phyloP scores from a whole-genome alignment of 1,140 invertebrate genomes.

The Drosophila hydei region DNA sequence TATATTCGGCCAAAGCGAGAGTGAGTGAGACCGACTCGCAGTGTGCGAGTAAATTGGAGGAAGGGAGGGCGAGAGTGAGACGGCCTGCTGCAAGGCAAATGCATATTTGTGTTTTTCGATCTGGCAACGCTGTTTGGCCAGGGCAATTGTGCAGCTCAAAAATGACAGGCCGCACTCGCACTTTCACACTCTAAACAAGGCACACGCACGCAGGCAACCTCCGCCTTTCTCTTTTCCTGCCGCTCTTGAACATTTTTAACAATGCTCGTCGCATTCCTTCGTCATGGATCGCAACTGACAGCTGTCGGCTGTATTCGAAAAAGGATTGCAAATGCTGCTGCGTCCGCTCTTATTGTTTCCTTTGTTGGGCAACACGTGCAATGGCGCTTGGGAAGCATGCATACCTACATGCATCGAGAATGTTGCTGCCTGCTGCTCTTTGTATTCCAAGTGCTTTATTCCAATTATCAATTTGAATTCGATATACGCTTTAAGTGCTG shows the following conservation, averaged over 20 bases:
- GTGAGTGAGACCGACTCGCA: constrained; percentile 42
- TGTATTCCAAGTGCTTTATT: constrained; percentile 55
- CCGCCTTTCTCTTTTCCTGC: not conserved
- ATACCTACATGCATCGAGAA: constrained; percentile 32
- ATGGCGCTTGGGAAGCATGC: constrained; percentile 19
- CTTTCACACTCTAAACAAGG: not conserved
- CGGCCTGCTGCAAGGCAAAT: constrained; percentile 2
- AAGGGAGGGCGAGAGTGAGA: not conserved
- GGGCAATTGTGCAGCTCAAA: constrained; percentile 34
- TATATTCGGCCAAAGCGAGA: too few relatives aligned
- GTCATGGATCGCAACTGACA: constrained; percentile 38
- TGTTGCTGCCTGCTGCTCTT: constrained; percentile 47
- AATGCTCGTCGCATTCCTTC: constrained; percentile 3
- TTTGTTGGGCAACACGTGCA: constrained; percentile 61
- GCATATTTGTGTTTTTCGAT: constrained; percentile 42
- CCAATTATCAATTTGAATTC: constrained; percentile 75
- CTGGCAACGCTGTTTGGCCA: constrained; percentile 26
- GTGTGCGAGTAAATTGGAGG: not conserved
- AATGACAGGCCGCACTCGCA: constrained; percentile 40
- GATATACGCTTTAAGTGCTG: constrained; percentile 65
- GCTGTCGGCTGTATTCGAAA: constrained; percentile 52
- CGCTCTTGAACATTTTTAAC: constrained; percentile 16
- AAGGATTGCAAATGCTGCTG: constrained; percentile 59
- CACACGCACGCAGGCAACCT: not conserved
- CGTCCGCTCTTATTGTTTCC: constrained; percentile 17